A percentile compares a stretch with the other conserved stretches of the same genome.
Evolutionary conservation across 2,113 vertebrate species (phyloP).

Genomic region (Perca fluviatilis): DNA sequence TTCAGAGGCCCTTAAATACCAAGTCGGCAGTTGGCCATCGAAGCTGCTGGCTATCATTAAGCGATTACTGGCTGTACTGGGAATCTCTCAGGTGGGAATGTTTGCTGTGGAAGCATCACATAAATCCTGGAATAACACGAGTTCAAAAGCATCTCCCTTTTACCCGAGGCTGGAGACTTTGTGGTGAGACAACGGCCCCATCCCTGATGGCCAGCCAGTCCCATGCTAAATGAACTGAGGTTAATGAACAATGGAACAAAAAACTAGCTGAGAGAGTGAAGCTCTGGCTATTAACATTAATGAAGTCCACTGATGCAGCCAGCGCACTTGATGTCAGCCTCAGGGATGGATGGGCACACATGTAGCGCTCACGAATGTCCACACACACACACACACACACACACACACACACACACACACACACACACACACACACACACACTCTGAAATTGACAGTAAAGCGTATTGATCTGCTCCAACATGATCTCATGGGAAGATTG

Average conservation of each 20-base stretch:
- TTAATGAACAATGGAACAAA: slow-evolving; percentile 69
- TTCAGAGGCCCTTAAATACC: too few relatives aligned
- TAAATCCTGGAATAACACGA: background rate
- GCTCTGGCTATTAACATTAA: slow-evolving; percentile 64
- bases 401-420: slow-evolving; percentile 13
- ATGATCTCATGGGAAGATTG: too few relatives aligned
- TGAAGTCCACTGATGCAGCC: slow-evolving; percentile 70
- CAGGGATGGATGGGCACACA: slow-evolving; percentile 51
- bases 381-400: slow-evolving; percentile 27
- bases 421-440: slow-evolving; percentile 14
- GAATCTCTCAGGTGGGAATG: slow-evolving; percentile 3
- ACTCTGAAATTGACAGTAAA: background rate
- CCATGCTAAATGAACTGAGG: slow-evolving; percentile 54
- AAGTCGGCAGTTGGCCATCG: background rate
- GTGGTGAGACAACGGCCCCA: background rate
- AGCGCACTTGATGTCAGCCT: slow-evolving; percentile 55
- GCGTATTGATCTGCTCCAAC: background rate
- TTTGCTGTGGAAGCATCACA: background rate
- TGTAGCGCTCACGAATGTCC: slow-evolving; percentile 21
- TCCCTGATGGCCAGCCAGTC: slow-evolving; percentile 23
- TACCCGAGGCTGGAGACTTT: slow-evolving; percentile 24
- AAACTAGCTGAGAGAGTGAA: slow-evolving; percentile 53
- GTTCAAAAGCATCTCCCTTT: background rate
- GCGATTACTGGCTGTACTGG: background rate
- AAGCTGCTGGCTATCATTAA: background rate